phyloP scores from a whole-genome alignment of 1,140 invertebrate species.

The Planococcus citri region DNA sequence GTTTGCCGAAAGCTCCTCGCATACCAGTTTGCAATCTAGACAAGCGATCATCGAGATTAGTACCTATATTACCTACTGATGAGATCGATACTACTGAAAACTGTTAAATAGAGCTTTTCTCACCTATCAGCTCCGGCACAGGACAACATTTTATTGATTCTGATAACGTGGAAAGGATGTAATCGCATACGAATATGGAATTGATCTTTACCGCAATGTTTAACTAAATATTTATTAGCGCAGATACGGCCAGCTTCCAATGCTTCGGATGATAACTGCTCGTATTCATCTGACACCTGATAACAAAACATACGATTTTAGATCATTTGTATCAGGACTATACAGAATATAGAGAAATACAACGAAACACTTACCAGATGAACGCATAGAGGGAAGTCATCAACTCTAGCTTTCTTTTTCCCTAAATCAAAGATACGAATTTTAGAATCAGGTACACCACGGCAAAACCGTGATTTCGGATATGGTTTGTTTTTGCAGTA shows the following conservation, averaged over 20 bases:
- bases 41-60: no score
- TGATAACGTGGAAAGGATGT: slow-evolving; percentile 98
- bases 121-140: slow-evolving; percentile 99
- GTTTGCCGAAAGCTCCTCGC: slow-evolving; percentile 98
- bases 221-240: slow-evolving; percentile 95
- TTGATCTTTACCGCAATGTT: slow-evolving; percentile 96
- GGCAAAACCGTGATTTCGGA: slow-evolving; percentile 97
- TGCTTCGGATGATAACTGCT: slow-evolving; percentile 96
- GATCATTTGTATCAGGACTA: no score
- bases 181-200: slow-evolving; percentile 96
- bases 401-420: slow-evolving; percentile 91
- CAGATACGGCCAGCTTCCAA: slow-evolving; percentile 98
- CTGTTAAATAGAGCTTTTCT: slow-evolving; percentile 19
- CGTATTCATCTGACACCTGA: slow-evolving; percentile 88
- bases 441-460: slow-evolving; percentile 98
- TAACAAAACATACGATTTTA: background rate
- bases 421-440: slow-evolving; percentile 99
- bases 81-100: no score
- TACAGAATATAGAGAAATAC: background rate
- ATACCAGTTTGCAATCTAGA: slow-evolving; percentile 97
- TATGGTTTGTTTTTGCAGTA: slow-evolving; percentile 99
- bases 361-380: slow-evolving; percentile 55
- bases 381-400: slow-evolving; percentile 96
- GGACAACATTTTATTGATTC: slow-evolving; percentile 99
- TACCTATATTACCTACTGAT: background rate